phyloP scores from a whole-genome alignment of 2,113 vertebrate genomes.

The Colinus virginianus region DNA sequence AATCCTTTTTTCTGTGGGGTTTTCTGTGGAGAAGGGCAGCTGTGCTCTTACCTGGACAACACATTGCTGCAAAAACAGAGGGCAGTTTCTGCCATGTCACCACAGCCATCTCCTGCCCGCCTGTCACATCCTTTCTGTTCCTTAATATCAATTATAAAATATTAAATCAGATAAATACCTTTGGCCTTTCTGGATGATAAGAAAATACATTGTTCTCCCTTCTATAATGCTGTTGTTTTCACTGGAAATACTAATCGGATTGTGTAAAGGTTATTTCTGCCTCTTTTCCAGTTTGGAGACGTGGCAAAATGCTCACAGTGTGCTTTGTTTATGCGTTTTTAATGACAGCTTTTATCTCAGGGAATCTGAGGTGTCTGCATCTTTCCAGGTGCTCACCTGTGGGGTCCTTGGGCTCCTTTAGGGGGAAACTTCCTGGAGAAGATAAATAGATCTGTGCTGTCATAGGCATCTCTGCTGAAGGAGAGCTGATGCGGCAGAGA shows the following conservation, averaged over 20 bases:
- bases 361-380: background rate
- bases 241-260: constrained; percentile 74
- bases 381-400: background rate
- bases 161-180: constrained; percentile 73
- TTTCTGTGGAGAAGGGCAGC: background rate
- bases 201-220: constrained; percentile 41
- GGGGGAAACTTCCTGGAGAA: background rate
- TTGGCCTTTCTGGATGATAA: constrained; percentile 69
- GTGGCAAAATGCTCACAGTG: constrained; percentile 38
- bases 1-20: background rate
- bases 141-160: constrained; percentile 67
- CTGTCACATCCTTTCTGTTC: background rate
- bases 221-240: constrained; percentile 53
- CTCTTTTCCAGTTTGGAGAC: background rate
- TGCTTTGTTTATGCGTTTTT: constrained; percentile 68
- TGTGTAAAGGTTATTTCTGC: constrained; percentile 72
- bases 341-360: constrained; percentile 52
- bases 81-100: background rate
- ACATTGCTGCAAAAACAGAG: background rate
- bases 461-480: background rate
- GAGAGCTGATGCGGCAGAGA: background rate
- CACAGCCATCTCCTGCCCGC: background rate
- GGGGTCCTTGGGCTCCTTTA: background rate
- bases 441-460: background rate
- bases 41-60: background rate